Evolutionary conservation across 2,888 invertebrate genomes (phyloP).

Genomic region (Leptinotarsa tumamoca): DNA sequence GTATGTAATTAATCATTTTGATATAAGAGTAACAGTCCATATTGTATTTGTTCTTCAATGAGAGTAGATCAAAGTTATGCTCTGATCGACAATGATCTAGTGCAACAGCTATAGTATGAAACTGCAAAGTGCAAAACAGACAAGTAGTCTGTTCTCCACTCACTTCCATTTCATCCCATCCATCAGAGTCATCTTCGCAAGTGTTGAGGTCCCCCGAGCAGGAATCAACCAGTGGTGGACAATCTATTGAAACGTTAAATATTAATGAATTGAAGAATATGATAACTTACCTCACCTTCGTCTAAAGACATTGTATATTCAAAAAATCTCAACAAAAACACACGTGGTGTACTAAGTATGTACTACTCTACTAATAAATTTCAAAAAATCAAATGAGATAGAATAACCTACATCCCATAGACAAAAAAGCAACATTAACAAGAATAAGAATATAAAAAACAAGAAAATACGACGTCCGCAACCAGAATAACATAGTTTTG

Average conservation of each 20-base stretch:
- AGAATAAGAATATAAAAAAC: neutral
- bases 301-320: slow-evolving; percentile 4
- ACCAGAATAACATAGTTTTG: neutral
- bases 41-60: slow-evolving; percentile 76
- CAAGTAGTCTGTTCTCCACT: slow-evolving; percentile 70
- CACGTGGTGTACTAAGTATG: too few relatives aligned
- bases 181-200: slow-evolving; percentile 66
- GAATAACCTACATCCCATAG: neutral
- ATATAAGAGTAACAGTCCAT: slow-evolving; percentile 88
- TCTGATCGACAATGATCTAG: slow-evolving; percentile 74
- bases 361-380: too few relatives aligned
- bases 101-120: slow-evolving; percentile 73
- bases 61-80: slow-evolving; percentile 76
- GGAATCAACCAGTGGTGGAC: slow-evolving; percentile 33
- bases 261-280: neutral
- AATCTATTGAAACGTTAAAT: slow-evolving; percentile 24
- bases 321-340: too few relatives aligned
- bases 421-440: neutral
- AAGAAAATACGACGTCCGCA: neutral
- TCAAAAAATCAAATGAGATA: too few relatives aligned
- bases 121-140: slow-evolving; percentile 78
- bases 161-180: slow-evolving; percentile 71
- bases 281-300: neutral
- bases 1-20: slow-evolving; percentile 85
- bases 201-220: slow-evolving; percentile 33